A percentile compares a stretch with the other conserved stretches of the same genome.
Conservation (phyloP, 2,888 invertebrate species). For the Ephialtes manifestator region DNA sequence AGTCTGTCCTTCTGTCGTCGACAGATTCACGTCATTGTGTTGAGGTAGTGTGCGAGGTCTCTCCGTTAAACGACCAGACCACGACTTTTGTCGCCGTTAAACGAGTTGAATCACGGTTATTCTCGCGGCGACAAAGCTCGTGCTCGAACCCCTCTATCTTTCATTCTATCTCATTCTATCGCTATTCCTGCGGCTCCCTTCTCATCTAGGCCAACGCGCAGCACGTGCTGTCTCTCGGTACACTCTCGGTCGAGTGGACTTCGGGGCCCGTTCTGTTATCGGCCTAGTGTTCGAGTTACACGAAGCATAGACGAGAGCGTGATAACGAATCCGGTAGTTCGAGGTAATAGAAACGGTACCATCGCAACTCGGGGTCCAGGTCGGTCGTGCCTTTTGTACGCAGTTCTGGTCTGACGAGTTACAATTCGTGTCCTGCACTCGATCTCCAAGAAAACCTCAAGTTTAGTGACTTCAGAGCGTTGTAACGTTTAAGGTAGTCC, state of each 20-base stretch:
- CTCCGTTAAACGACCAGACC: slow-evolving; percentile 15
- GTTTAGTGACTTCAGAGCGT: not conserved
- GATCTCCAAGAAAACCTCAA: not conserved
- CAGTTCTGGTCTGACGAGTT: not conserved
- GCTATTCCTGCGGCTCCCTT: slow-evolving; percentile 2
- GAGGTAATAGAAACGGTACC: slow-evolving; percentile 6
- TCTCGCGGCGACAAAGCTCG: slow-evolving; percentile 26
- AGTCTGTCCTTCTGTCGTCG: slow-evolving; percentile 16
- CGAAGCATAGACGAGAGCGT: not conserved
- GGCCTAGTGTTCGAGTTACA: slow-evolving; percentile 1
- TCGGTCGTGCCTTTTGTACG: not conserved
- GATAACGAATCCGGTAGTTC: slow-evolving; percentile 32
- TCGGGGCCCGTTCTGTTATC: slow-evolving; percentile 22
- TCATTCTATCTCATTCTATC: slow-evolving; percentile 19
- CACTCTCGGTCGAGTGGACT: slow-evolving; percentile 38
- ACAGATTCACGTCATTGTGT: slow-evolving; percentile 22
- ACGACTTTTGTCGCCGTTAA: slow-evolving; percentile 44
- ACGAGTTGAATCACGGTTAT: slow-evolving; percentile 44
- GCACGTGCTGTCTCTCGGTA: slow-evolving; percentile 38
- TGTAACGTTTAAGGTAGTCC: not conserved
- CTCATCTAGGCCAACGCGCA: slow-evolving; percentile 30
- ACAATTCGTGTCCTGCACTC: not conserved
- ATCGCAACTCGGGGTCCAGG: slow-evolving; percentile 21
- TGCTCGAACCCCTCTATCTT: slow-evolving; percentile 2
- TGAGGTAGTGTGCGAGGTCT: slow-evolving; percentile 21